phyloP scores from a whole-genome alignment of 30 jellyfish, hydroid and myxozoan genomes.

The Chironex yamaguchii region DNA sequence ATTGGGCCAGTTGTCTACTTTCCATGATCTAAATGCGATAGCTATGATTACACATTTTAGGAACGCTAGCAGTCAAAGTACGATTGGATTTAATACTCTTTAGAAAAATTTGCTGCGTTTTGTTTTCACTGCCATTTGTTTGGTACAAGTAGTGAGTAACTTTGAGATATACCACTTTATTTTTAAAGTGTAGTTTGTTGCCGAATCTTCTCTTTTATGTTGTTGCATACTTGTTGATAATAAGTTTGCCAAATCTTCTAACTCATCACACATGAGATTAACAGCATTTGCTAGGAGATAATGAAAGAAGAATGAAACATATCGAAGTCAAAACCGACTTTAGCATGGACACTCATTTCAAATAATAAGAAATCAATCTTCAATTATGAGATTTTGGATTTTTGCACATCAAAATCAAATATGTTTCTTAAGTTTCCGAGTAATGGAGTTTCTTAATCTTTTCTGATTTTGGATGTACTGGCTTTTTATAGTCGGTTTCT shows the following conservation, averaged over 20 bases:
- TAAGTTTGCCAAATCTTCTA: no score
- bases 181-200: no score
- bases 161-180: background rate
- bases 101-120: background rate
- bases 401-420: no score
- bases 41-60: background rate
- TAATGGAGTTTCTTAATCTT: background rate
- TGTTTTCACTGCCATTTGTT: background rate
- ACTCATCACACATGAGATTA: no score
- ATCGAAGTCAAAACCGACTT: background rate
- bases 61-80: background rate
- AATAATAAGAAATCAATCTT: no score
- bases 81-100: background rate
- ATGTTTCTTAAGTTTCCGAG: no score
- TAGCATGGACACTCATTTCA: no score
- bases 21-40: no score
- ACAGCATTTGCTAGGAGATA: background rate
- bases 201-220: no score
- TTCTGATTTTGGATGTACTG: background rate
- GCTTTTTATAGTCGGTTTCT: conserved; percentile 2
- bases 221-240: no score
- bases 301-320: background rate
- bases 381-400: no score
- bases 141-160: conserved; percentile 7
- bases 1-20: no score